phyloP scores from a whole-genome alignment of 2,888 invertebrate species.

The Drosophila rubida region DNA sequence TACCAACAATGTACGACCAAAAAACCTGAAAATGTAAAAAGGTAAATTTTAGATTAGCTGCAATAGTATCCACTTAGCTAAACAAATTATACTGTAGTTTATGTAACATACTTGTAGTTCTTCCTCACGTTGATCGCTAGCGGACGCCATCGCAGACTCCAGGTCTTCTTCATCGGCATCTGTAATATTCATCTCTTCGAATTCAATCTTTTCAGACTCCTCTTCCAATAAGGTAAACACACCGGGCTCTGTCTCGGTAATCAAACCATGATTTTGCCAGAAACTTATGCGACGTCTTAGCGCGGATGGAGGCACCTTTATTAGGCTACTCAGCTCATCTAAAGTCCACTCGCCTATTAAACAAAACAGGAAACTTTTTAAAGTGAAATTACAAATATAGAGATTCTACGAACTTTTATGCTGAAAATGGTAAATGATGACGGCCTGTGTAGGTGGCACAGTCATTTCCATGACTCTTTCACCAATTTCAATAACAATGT shows the following conservation, averaged over 20 bases:
- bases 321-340: slow-evolving; percentile 92
- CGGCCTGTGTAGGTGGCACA: slow-evolving; percentile 97
- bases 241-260: slow-evolving; percentile 91
- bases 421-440: slow-evolving; percentile 97
- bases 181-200: slow-evolving; percentile 86
- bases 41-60: background rate
- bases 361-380: background rate
- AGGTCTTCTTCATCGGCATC: slow-evolving; percentile 95
- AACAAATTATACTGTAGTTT: background rate
- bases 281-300: slow-evolving; percentile 94
- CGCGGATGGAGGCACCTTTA: slow-evolving; percentile 94
- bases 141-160: slow-evolving; percentile 97
- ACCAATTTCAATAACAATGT: slow-evolving; percentile 94
- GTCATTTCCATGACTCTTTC: slow-evolving; percentile 91
- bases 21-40: slow-evolving; percentile 86
- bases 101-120: slow-evolving; percentile 90
- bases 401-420: slow-evolving; percentile 87
- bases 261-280: slow-evolving; percentile 97
- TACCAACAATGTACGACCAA: slow-evolving; percentile 98
- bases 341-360: slow-evolving; percentile 91
- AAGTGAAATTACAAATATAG: background rate
- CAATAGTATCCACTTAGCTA: background rate
- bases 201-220: slow-evolving; percentile 86
- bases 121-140: slow-evolving; percentile 96
- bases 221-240: slow-evolving; percentile 90